Evolutionary conservation across 2,113 vertebrate species (phyloP), one percentile per base, ranked within the genome.

Genomic region (Halichoerus grypus): DNA sequence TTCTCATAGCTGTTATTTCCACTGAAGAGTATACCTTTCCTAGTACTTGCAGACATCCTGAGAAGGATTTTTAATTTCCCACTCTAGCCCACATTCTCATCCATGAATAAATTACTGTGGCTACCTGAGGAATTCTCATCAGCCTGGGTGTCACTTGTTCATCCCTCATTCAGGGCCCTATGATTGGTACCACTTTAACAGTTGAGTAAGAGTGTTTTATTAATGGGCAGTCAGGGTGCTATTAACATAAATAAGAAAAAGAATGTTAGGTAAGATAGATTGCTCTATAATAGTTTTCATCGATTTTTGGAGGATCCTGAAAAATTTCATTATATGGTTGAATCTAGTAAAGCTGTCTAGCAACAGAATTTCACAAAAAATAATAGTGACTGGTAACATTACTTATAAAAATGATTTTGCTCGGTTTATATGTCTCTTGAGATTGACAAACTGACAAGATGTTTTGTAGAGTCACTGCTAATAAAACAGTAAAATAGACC

Each of bases 291-390:
- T 14, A 63, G n/a, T 88, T 82, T 91, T 39, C 15, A 22, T 49
- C 88, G 88, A 72, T 81, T 94, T 96, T 87, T 21, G 36, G 92
- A 21, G 8, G 55, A 65, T 79, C 53, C 24, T 94, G 71, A 79
- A 88, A 92, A 46, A 2, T 89, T 76, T 88, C 36, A 55, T 53
- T 95, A 4, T 49, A 26, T 71, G 19, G 14, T 61, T 91, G 26
- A 46, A 85, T 93, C 72, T 51, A 85, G 36, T n/a, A 76, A 92
- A 92, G 33, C 49, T 81, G 26, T 74, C 26, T 92, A 55, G n/a
- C 36, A 95, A 55, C 21, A 93, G n/a, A 92, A 69, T 90, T 96
- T 86, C 59, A 80, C 63, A n/a, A 63, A 81, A 93, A 51, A 74
- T 57, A 51, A 24, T 65, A 87, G 57, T 94, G 77, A 55, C 33